These are phyloP conservation scores for Callorhinus ursinus DNA, from an alignment of 2,113 vertebrate species.

Conservation along the genomic window DNA sequence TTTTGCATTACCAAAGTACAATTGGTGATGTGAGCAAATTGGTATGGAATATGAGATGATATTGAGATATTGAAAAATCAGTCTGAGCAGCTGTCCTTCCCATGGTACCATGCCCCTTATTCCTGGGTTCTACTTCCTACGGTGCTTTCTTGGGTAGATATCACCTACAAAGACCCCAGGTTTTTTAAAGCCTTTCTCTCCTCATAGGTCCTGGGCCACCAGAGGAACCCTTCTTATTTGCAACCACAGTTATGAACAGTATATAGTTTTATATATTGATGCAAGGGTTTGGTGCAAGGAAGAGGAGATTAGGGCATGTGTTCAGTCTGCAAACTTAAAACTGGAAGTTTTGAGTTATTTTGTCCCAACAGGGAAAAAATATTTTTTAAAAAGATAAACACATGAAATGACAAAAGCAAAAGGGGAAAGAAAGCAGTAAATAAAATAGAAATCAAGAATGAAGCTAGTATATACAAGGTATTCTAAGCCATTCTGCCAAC, in stretches of 20 bases:
- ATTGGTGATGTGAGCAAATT: neutral
- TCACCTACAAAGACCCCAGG: neutral
- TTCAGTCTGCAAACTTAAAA: neutral
- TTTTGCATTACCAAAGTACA: neutral
- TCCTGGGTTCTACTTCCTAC: neutral
- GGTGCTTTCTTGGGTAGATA: neutral
- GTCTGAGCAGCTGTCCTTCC: neutral
- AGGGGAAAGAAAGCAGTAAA: neutral
- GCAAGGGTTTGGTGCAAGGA: neutral
- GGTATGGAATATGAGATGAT: neutral
- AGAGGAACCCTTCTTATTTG: neutral
- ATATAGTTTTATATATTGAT: neutral
- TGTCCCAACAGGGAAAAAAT: neutral
- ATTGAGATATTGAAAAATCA: neutral
- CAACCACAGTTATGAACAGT: neutral
- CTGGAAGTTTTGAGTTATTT: neutral
- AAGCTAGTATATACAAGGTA: neutral
- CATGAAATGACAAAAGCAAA: constrained; percentile 15
- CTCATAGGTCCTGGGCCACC: neutral
- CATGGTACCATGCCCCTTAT: neutral
- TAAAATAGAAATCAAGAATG: constrained; percentile 9
- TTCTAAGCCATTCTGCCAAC: neutral
- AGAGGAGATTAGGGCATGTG: neutral
- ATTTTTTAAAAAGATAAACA: neutral
- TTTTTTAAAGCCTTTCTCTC: neutral